Evolutionary conservation across 2,113 vertebrate genomes (phyloP).

Genomic region (Pristiophorus japonicus): DNA sequence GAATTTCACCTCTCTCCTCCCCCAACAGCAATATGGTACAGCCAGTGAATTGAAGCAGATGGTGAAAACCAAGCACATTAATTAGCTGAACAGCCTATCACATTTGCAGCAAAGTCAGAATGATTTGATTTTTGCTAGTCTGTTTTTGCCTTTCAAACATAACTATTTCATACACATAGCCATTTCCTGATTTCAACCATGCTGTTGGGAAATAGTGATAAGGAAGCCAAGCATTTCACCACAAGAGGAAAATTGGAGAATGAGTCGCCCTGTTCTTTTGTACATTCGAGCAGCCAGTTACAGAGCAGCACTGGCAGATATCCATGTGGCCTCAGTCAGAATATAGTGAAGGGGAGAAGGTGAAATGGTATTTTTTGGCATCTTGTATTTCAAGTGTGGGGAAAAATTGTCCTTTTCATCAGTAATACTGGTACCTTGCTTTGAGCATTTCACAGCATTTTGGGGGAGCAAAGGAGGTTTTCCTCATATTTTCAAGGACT

Average conservation of each 20-base stretch:
- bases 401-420: neutral
- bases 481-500: no score
- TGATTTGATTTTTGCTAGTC: neutral
- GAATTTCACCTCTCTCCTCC: neutral
- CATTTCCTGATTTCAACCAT: neutral
- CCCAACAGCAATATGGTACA: neutral
- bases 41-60: neutral
- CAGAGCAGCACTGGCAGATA: neutral
- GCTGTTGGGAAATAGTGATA: neutral
- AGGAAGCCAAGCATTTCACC: neutral
- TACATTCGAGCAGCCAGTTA: neutral
- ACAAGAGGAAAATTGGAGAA: slow-evolving; percentile 8
- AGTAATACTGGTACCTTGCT: neutral
- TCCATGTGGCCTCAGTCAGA: neutral
- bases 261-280: neutral
- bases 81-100: neutral
- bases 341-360: neutral
- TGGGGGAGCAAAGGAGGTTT: no score
- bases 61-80: neutral
- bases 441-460: no score
- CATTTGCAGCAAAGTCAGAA: neutral
- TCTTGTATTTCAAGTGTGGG: neutral
- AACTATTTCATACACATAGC: neutral
- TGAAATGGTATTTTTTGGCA: neutral
- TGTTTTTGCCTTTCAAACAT: neutral